These are phyloP conservation scores for Corynorhinus townsendii DNA, from an alignment of 2,113 vertebrate species.

Conservation along the genomic window DNA sequence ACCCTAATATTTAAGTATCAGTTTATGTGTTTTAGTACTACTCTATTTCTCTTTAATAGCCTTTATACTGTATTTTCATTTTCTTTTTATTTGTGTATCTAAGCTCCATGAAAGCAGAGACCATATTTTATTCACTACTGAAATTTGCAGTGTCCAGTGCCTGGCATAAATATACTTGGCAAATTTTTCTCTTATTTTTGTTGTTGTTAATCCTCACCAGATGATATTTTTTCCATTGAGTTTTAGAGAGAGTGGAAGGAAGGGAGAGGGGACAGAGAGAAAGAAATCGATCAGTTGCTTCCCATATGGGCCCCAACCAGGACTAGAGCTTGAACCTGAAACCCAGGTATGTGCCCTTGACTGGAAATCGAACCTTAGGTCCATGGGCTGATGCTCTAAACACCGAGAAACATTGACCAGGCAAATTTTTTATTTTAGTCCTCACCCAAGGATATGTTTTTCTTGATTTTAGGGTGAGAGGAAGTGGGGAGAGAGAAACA, in stretches of 20 bases:
- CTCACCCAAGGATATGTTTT: background rate
- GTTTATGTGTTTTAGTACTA: background rate
- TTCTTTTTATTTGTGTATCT: background rate
- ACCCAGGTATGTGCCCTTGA: too few species aligned
- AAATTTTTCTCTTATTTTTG: background rate
- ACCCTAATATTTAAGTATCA: background rate
- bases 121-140: background rate
- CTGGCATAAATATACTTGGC: background rate
- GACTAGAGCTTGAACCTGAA: too few species aligned
- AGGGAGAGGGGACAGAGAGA: too few species aligned
- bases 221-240: too few species aligned
- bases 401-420: too few species aligned
- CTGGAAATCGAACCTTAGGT: too few species aligned
- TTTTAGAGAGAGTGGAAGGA: too few species aligned
- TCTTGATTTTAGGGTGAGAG: background rate
- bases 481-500: background rate
- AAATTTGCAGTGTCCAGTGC: background rate
- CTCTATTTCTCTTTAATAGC: background rate
- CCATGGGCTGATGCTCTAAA: too few species aligned
- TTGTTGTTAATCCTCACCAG: too few species aligned
- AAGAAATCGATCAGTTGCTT: too few species aligned
- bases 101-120: background rate
- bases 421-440: too few species aligned
- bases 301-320: too few species aligned
- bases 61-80: background rate